A percentile compares a stretch with the other conserved stretches of the same genome.
These are phyloP conservation scores for Garrulus glandarius DNA, from an alignment of 2,797 vertebrate genomes.

Conservation along the genomic window DNA sequence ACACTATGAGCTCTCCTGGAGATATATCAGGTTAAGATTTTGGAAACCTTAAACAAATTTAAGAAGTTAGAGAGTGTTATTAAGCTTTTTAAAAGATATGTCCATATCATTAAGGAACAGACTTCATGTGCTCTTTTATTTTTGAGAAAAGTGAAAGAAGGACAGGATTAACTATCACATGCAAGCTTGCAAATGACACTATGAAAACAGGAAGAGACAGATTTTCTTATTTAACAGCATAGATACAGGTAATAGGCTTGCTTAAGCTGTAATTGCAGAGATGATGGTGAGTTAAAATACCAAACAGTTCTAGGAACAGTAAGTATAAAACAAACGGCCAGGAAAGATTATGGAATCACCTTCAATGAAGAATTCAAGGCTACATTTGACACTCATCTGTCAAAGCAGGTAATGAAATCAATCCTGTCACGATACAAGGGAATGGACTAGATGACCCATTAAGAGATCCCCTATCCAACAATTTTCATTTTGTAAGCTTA, in stretches of 20 bases:
- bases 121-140: not conserved
- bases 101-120: not conserved
- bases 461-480: not conserved
- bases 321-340: not conserved
- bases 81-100: not conserved
- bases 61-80: not conserved
- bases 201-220: not conserved
- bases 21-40: not conserved
- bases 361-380: conserved; percentile 29
- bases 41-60: not conserved
- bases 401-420: conserved; percentile 27
- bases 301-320: not conserved
- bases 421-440: not conserved
- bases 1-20: not conserved
- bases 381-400: conserved; percentile 17
- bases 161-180: not conserved
- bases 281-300: not conserved
- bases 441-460: not conserved
- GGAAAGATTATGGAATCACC: not conserved
- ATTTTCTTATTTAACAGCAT: not conserved
- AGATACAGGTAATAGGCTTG: not conserved
- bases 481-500: not conserved
- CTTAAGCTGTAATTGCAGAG: not conserved
- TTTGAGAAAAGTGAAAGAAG: not conserved
- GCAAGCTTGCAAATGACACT: not conserved